phyloP scores from a whole-genome alignment of 2,113 vertebrate genomes.

The Isurus oxyrinchus region DNA sequence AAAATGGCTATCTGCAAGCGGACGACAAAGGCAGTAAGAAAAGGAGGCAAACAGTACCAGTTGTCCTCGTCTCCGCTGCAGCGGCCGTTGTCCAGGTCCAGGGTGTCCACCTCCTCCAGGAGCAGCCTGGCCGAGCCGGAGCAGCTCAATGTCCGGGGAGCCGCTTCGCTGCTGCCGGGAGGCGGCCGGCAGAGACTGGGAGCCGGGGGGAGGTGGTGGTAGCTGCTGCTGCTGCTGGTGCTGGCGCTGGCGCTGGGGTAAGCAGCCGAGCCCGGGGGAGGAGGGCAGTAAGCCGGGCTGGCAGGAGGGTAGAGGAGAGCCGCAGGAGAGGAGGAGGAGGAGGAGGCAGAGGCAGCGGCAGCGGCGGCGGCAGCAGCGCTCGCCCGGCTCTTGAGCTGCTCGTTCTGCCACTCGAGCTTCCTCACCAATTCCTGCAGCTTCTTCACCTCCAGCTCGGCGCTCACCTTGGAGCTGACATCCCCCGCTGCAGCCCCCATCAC shows the following conservation, averaged over 20 bases:
- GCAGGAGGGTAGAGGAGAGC: constrained; percentile 40
- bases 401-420: constrained; percentile 85
- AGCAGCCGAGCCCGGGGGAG: constrained; percentile 46
- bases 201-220: constrained; percentile 54
- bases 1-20: neutral
- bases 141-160: constrained; percentile 28
- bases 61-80: constrained; percentile 67
- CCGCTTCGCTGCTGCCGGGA: constrained; percentile 42
- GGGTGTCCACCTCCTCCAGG: constrained; percentile 79
- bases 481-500: constrained; percentile 46
- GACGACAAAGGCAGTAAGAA: neutral
- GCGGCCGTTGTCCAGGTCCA: constrained; percentile 68
- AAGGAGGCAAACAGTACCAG: constrained; percentile 62
- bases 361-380: constrained; percentile 61
- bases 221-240: constrained; percentile 42
- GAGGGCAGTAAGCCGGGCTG: constrained; percentile 50
- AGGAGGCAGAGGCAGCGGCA: constrained; percentile 37
- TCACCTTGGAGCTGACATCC: constrained; percentile 67
- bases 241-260: too few species aligned
- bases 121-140: constrained; percentile 50
- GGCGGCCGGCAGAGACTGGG: constrained; percentile 54
- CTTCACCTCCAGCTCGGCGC: constrained; percentile 86
- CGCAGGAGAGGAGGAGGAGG: constrained; percentile 39
- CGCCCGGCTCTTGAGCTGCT: constrained; percentile 78
- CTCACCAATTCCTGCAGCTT: constrained; percentile 91